These are phyloP conservation scores for Acipenser transmontanus DNA, from an alignment of 2,797 vertebrate genomes.

Conservation along the genomic window DNA sequence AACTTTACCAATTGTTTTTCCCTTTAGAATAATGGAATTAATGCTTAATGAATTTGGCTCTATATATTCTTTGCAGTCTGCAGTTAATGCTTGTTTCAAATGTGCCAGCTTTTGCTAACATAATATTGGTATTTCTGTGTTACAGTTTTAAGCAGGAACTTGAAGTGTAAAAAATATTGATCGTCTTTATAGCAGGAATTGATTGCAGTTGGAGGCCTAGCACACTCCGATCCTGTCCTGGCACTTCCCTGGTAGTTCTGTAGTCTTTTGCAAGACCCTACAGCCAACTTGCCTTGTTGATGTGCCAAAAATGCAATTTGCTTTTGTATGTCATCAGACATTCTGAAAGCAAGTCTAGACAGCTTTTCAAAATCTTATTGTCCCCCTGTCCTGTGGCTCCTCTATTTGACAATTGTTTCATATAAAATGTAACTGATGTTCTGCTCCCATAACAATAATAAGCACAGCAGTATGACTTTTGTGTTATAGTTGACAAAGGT, in stretches of 20 bases:
- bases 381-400: constrained; percentile 65
- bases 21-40: no score
- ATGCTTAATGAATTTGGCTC: no score
- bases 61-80: no score
- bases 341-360: constrained; percentile 73
- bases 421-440: constrained; percentile 61
- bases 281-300: constrained; percentile 54
- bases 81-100: no score
- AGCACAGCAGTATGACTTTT: constrained; percentile 16
- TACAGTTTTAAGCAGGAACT: constrained; percentile 12
- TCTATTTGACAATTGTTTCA: constrained; percentile 67
- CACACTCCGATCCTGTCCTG: constrained; percentile 25
- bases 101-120: constrained; percentile 1
- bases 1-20: no score
- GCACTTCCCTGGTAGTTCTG: constrained; percentile 23
- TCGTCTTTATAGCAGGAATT: constrained; percentile 16
- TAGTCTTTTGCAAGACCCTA: constrained; percentile 41
- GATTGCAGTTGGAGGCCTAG: constrained; percentile 11
- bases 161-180: constrained; percentile 19
- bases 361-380: constrained; percentile 60
- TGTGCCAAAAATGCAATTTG: constrained; percentile 67
- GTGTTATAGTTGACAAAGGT: constrained; percentile 1
- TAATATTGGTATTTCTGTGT: constrained; percentile 16
- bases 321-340: constrained; percentile 68
- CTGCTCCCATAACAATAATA: constrained; percentile 28